Evolutionary conservation across 2,113 vertebrate species (phyloP).

Genomic region (Alexandromys fortis): DNA sequence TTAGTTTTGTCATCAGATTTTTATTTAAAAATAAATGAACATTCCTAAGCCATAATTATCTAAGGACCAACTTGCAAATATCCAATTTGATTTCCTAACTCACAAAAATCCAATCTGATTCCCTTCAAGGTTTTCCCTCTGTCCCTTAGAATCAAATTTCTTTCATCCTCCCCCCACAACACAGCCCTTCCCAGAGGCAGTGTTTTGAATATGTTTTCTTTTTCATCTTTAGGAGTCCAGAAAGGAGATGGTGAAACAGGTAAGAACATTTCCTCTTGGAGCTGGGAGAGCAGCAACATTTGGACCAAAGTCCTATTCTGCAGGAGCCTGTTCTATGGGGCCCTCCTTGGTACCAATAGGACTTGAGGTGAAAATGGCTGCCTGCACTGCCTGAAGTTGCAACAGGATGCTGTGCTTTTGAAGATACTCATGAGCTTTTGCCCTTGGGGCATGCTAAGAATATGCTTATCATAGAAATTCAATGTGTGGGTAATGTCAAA

Average conservation of each 20-base stretch:
- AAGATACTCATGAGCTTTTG: neutral
- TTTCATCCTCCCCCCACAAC: neutral
- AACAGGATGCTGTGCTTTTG: neutral
- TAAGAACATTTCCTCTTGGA: neutral
- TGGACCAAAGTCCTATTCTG: neutral
- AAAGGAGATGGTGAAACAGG: neutral
- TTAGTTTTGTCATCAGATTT: conserved; percentile 15
- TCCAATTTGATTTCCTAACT: neutral
- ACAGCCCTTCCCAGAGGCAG: neutral
- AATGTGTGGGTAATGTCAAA: neutral
- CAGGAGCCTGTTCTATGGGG: neutral
- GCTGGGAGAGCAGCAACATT: neutral
- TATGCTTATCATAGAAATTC: neutral
- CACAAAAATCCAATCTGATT: neutral
- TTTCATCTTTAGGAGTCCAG: neutral
- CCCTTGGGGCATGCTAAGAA: neutral
- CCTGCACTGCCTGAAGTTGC: neutral
- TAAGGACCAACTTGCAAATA: conserved; percentile 7
- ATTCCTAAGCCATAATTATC: neutral
- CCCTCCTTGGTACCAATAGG: neutral
- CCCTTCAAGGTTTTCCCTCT: conserved; percentile 32
- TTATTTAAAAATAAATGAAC: conserved; percentile 3
- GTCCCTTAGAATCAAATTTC: neutral
- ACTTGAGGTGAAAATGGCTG: neutral
- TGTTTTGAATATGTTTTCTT: neutral